Conservation (phyloP, 2,888 invertebrate species). For the Acanthoscelides obtectus region DNA sequence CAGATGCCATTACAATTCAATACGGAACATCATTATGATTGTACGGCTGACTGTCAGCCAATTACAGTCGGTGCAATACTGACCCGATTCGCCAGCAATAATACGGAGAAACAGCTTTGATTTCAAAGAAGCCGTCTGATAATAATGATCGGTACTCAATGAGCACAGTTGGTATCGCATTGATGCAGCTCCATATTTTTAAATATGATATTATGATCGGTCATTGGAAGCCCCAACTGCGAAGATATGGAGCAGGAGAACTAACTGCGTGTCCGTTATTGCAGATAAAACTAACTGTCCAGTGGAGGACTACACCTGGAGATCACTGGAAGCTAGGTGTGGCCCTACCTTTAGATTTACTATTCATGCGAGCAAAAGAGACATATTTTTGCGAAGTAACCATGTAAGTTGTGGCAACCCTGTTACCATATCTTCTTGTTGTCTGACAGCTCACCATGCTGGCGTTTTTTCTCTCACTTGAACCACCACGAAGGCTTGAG, state of each 20-base stretch:
- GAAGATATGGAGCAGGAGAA: not conserved
- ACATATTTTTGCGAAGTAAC: no score
- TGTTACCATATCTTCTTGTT: no score
- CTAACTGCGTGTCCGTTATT: not conserved
- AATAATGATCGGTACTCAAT: not conserved
- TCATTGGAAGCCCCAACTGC: not conserved
- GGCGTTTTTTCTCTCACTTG: no score
- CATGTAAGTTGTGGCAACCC: no score
- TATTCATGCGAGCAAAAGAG: no score
- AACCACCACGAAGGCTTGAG: no score
- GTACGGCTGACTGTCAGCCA: not conserved
- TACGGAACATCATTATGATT: not conserved
- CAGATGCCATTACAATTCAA: not conserved
- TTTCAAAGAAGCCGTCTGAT: not conserved
- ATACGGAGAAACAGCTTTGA: not conserved
- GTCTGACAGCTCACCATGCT: no score
- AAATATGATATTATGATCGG: not conserved
- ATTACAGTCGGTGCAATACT: not conserved
- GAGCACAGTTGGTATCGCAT: not conserved
- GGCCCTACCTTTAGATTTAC: no score
- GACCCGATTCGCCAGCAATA: not conserved
- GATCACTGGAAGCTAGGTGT: not conserved
- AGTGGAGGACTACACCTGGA: not conserved
- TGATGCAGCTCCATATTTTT: not conserved
- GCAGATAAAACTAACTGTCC: not conserved